Conservation (phyloP, 2,888 invertebrate genomes). For the Elysia crispata region DNA sequence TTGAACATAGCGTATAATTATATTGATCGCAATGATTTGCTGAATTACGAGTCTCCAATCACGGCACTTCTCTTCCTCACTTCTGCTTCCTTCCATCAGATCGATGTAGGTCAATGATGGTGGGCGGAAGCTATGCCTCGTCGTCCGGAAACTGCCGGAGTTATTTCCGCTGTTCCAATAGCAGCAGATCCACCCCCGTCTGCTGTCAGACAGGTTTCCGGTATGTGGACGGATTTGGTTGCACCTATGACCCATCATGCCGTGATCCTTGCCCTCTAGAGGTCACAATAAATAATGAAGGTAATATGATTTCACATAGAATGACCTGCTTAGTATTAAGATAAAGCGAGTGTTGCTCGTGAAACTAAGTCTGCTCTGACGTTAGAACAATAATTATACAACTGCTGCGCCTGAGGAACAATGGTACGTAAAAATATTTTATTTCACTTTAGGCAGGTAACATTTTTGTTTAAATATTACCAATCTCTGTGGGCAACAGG, state of each 20-base stretch:
- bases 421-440: too few species aligned
- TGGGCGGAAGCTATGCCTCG: constrained; percentile 58
- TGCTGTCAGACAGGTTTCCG: constrained; percentile 63
- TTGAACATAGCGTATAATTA: too few species aligned
- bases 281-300: constrained; percentile 49
- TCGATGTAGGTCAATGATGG: constrained; percentile 55
- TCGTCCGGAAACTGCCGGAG: constrained; percentile 56
- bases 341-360: too few species aligned
- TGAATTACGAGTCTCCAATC: too few species aligned
- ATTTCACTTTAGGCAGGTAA: background rate
- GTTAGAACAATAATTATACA: too few species aligned
- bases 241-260: constrained; percentile 60
- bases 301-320: constrained; percentile 21
- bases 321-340: too few species aligned
- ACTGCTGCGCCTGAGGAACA: too few species aligned
- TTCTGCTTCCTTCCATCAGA: constrained; percentile 57
- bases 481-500: background rate
- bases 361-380: too few species aligned
- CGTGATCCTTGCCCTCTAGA: constrained; percentile 61
- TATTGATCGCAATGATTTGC: too few species aligned
- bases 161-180: constrained; percentile 63
- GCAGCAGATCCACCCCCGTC: constrained; percentile 59
- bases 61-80: too few species aligned
- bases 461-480: background rate
- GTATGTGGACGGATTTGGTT: constrained; percentile 62